phyloP scores from a whole-genome alignment of 2,113 vertebrate species.

The Myotis lucifugus region DNA sequence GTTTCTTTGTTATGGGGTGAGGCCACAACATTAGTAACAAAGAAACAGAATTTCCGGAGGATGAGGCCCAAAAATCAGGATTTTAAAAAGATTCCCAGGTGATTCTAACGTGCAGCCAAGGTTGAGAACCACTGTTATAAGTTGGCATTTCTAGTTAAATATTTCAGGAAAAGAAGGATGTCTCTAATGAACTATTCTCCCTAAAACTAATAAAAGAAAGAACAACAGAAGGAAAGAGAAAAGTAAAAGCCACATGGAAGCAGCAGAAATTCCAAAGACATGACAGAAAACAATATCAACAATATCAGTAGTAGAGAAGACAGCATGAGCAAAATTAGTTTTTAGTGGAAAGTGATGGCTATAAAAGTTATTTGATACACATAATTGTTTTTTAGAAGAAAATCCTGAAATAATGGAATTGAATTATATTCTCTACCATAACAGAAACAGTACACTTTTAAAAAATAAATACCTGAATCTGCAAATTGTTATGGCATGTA shows the following conservation, averaged over 20 bases:
- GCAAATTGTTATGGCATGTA: background rate
- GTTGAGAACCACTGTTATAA: background rate
- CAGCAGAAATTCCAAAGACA: background rate
- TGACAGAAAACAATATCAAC: background rate
- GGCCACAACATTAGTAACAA: no score
- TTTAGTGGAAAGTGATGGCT: background rate
- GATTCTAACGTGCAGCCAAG: no score
- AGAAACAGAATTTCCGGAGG: no score
- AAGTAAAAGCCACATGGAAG: background rate
- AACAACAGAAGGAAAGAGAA: background rate
- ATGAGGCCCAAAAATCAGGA: no score
- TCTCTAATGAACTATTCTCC: background rate
- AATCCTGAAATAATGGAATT: background rate
- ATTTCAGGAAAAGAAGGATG: background rate
- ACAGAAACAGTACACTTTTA: background rate
- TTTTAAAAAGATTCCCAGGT: no score
- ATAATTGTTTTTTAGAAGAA: background rate
- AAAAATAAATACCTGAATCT: conserved; percentile 42
- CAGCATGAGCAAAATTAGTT: background rate
- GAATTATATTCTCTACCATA: background rate
- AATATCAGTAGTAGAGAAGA: background rate
- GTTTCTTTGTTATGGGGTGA: no score
- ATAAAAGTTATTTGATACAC: background rate
- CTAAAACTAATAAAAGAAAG: background rate
- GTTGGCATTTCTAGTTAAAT: background rate